These are phyloP conservation scores for Leptopilina drosophilae DNA, from an alignment of 2,888 invertebrate genomes.

Conservation along the genomic window DNA sequence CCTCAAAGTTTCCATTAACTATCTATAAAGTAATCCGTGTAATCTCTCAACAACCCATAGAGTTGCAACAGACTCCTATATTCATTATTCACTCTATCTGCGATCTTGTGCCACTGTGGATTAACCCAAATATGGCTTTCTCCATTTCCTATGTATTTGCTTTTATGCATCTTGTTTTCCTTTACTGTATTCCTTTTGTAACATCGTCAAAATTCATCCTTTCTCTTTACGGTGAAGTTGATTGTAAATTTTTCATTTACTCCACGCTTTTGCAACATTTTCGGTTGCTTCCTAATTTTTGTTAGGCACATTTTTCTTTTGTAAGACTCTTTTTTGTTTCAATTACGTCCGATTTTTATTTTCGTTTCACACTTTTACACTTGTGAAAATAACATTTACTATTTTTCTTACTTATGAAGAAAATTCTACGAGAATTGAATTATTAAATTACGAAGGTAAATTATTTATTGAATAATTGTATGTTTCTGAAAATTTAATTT, in stretches of 20 bases:
- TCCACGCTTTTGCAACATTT: no score
- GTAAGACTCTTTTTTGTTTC: no score
- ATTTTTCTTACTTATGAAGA: no score
- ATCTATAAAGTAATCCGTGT: slow-evolving; percentile 24
- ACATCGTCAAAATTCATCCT: background rate
- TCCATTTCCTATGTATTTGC: background rate
- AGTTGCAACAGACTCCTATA: background rate
- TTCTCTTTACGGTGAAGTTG: background rate
- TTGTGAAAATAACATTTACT: no score
- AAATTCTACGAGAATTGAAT: no score
- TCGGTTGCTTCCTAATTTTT: no score
- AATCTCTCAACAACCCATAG: slow-evolving; percentile 31
- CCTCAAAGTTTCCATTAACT: slow-evolving; percentile 32
- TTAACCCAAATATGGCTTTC: slow-evolving; percentile 24
- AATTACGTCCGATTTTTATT: no score
- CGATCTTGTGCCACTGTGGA: background rate
- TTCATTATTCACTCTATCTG: slow-evolving; percentile 16
- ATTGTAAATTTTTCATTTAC: background rate
- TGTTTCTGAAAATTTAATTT: no score
- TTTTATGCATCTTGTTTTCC: background rate
- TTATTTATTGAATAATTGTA: no score
- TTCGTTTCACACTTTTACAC: no score
- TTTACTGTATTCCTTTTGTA: background rate
- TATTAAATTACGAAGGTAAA: no score
- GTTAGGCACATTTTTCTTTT: no score